phyloP scores from a whole-genome alignment of 2,113 vertebrate species.

The Dascyllus trimaculatus region DNA sequence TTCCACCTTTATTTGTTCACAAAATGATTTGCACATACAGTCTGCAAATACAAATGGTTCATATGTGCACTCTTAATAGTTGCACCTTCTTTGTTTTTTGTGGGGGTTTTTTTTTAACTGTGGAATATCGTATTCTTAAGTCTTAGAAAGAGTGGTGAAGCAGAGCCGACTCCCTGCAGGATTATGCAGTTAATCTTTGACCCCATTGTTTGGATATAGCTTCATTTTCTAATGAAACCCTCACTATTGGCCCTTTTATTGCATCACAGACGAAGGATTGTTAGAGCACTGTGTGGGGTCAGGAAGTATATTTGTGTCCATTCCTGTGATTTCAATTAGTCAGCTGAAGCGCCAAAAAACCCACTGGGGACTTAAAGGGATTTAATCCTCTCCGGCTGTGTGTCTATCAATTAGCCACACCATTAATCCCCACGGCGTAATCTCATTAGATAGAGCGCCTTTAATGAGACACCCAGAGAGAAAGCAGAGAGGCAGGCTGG shows the following conservation, averaged over 20 bases:
- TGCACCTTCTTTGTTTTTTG: constrained; percentile 11
- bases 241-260: constrained; percentile 26
- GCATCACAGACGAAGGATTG: constrained; percentile 29
- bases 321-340: constrained; percentile 83
- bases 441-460: constrained; percentile 84
- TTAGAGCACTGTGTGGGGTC: constrained; percentile 49
- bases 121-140: constrained; percentile 19
- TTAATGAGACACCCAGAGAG: constrained; percentile 84
- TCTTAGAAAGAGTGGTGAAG: constrained; percentile 9
- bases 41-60: not conserved
- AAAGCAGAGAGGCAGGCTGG: constrained; percentile 46
- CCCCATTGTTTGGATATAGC: constrained; percentile 41
- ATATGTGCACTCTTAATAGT: not conserved
- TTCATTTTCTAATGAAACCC: constrained; percentile 47
- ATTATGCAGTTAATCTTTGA: constrained; percentile 57
- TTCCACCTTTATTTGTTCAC: constrained; percentile 11
- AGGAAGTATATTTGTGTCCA: constrained; percentile 74
- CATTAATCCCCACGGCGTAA: constrained; percentile 85
- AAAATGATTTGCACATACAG: not conserved
- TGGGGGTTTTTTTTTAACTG: constrained; percentile 3
- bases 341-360: constrained; percentile 73
- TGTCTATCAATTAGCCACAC: constrained; percentile 87
- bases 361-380: constrained; percentile 80
- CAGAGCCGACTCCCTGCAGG: constrained; percentile 16
- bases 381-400: constrained; percentile 82